These are phyloP conservation scores for Beaufortia kweichowensis DNA, from an alignment of 2,113 vertebrate species.

Conservation along the genomic window DNA sequence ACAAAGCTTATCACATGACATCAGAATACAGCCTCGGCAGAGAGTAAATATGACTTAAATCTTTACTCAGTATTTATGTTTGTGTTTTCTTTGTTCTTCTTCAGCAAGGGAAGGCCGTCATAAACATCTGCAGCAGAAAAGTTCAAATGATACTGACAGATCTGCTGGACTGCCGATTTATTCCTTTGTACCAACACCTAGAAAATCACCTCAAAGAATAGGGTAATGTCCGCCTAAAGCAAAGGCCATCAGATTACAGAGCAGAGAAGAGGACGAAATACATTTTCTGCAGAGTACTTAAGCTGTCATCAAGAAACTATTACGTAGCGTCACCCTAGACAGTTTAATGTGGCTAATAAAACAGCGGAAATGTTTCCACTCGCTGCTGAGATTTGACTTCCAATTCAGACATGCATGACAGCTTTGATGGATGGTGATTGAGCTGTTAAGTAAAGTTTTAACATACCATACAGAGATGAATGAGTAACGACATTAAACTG, in stretches of 20 bases:
- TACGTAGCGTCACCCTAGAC: background rate
- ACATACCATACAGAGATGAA: background rate
- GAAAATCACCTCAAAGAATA: slow-evolving; percentile 35
- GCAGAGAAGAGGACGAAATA: background rate
- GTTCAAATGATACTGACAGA: background rate
- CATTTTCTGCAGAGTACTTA: background rate
- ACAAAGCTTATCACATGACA: too few species aligned
- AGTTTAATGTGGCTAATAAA: background rate
- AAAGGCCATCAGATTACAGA: slow-evolving; percentile 21
- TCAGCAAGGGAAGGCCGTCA: background rate
- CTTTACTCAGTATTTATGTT: too few species aligned
- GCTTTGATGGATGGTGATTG: background rate
- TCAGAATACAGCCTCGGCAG: too few species aligned
- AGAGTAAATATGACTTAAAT: too few species aligned
- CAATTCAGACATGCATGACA: background rate
- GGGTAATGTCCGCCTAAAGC: slow-evolving; percentile 30
- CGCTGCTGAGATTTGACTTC: background rate
- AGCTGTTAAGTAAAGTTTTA: background rate
- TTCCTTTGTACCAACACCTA: slow-evolving; percentile 43
- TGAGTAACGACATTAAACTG: background rate
- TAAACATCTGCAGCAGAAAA: slow-evolving; percentile 16
- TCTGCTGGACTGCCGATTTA: slow-evolving; percentile 1
- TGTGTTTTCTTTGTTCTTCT: background rate
- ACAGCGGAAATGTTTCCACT: background rate
- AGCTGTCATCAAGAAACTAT: background rate